A percentile compares a stretch with the other conserved stretches of the same genome.
These are phyloP conservation scores for Eristalis arbustorum DNA, from an alignment of 2,888 invertebrate species.

Conservation along the genomic window DNA sequence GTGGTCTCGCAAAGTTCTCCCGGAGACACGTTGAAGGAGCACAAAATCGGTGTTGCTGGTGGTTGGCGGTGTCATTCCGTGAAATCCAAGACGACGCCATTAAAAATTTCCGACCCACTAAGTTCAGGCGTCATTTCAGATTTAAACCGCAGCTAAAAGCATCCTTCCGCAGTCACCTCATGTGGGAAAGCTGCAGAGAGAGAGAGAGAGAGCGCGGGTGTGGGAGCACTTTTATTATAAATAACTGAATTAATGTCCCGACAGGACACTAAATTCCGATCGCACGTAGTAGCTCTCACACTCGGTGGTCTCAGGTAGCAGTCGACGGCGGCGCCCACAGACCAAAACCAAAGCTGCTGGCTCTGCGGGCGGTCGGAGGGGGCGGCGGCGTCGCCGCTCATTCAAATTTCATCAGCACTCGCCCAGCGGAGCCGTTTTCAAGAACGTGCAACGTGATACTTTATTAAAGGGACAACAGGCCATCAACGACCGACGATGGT, in stretches of 20 bases:
- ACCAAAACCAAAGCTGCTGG: neutral
- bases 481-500: slow-evolving; percentile 11
- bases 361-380: neutral
- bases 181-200: too few species aligned
- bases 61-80: neutral
- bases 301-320: slow-evolving; percentile 2
- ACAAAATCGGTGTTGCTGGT: too few species aligned
- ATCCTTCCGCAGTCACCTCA: slow-evolving; percentile 5
- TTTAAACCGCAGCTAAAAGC: slow-evolving; percentile 21
- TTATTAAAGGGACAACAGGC: slow-evolving; percentile 50
- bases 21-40: too few species aligned
- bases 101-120: slow-evolving; percentile 22
- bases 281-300: slow-evolving; percentile 23
- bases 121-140: slow-evolving; percentile 21
- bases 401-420: slow-evolving; percentile 50
- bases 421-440: neutral
- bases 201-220: too few species aligned
- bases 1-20: too few species aligned
- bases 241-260: slow-evolving; percentile 46
- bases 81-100: slow-evolving; percentile 34
- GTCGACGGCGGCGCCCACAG: neutral
- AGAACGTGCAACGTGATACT: slow-evolving; percentile 47
- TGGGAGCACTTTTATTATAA: slow-evolving; percentile 49
- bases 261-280: slow-evolving; percentile 51
- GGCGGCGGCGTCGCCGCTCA: slow-evolving; percentile 1